Base-by-base conservation (phyloP, 2,888 invertebrate species). In the Fragum whitleyi region DNA sequence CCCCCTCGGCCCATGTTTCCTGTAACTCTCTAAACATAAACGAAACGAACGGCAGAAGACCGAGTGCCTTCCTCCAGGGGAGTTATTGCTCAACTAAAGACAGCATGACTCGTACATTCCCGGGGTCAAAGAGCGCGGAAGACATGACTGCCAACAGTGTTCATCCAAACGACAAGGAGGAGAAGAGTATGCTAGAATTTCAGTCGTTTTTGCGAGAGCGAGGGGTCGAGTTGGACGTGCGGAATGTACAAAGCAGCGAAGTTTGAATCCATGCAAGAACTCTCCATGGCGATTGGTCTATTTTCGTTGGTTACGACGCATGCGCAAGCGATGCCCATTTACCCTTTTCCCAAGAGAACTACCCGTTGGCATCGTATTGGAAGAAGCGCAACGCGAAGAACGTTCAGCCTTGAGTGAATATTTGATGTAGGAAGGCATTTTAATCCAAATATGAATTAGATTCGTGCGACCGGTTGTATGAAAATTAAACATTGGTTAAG, bases 211-310 rank as follows among this genome's bases (percentile, higher is more conserved):
- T 93, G 59, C 77, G 88, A 59, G 87, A 90, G 28, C 85, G 89
- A 39, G 93, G 93, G 0, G 79, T 93, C 0, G 87, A 91, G 26
- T 72, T 93, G 9, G 93, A 93, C 78, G 82, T 93, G 83, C 90
- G 88, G 14, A 83, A 86, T 9, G 89, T 92, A 19, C 91, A 92
- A 74, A 91, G 91, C 21, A 93, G 93, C 78, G 92, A 93, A 32
- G 90, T 93, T 5, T 91, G 84, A 81, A 23, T 21, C 23, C 26
- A 47, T 19, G 26, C 28, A 5, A 29, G 23, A 69, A 32, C 14
- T 23, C n/a, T 16, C 51, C 19, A 55, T 70, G 14, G 68, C 21
- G 69, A 29, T 5, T 32, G 32, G 21, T 29, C 36, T 36, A 23
- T 57, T 57, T 62, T 36, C 62, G 36, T 62, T 36, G 62, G 57